A percentile compares a stretch with the other conserved stretches of the same genome.
These are phyloP conservation scores for Andricus curvator DNA, from an alignment of 2,888 invertebrate genomes.

Conservation along the genomic window DNA sequence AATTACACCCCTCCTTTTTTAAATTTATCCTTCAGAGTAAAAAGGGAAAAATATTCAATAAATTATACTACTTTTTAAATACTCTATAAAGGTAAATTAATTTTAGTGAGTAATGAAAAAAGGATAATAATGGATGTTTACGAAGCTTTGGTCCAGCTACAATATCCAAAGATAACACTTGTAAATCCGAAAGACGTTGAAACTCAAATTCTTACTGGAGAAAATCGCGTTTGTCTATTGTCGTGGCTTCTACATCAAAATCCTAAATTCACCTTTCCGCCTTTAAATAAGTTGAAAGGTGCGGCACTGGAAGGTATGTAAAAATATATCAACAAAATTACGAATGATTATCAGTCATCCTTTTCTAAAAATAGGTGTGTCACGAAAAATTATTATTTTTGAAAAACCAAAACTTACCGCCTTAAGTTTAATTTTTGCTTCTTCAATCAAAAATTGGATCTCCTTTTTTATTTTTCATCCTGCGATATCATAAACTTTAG, in stretches of 20 bases:
- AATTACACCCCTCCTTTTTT: too few species aligned
- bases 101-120: constrained; percentile 23
- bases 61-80: not conserved
- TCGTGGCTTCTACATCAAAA: constrained; percentile 32
- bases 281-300: constrained; percentile 31
- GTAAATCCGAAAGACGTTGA: constrained; percentile 29
- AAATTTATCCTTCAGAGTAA: too few species aligned
- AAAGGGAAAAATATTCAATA: too few species aligned
- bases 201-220: constrained; percentile 20
- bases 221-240: constrained; percentile 19
- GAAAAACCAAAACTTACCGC: too few species aligned
- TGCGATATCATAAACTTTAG: too few species aligned
- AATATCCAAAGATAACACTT: constrained; percentile 28
- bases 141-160: not conserved
- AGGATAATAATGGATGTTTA: constrained; percentile 30
- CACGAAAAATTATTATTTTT: too few species aligned
- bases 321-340: not conserved
- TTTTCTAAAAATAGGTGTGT: too few species aligned
- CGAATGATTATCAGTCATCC: not conserved
- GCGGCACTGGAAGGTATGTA: constrained; percentile 17
- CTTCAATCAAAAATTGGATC: too few species aligned
- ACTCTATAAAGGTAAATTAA: not conserved
- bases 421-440: too few species aligned
- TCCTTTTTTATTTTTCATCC: too few species aligned
- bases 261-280: not conserved